Conservation (phyloP, 1,140 invertebrate genomes). For the Calliphora vicina region DNA sequence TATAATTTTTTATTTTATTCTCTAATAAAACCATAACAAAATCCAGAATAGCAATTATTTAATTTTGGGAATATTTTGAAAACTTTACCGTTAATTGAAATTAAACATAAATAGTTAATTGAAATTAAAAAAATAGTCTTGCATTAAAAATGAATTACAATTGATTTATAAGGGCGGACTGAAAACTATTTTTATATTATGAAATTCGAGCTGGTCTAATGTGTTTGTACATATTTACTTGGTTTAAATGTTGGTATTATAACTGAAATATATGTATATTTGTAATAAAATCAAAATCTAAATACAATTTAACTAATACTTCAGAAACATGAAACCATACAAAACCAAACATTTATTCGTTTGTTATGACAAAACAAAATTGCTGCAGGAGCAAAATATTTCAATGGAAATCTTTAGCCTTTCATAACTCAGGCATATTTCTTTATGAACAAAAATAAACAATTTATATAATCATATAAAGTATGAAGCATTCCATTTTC, state of each 20-base stretch:
- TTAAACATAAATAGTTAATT: no score
- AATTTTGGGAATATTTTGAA: no score
- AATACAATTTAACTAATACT: background rate
- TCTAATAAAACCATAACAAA: no score
- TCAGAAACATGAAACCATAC: background rate
- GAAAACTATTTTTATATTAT: no score
- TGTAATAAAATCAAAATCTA: constrained; percentile 11
- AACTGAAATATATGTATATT: background rate
- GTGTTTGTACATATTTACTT: no score
- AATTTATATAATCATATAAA: background rate
- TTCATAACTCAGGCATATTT: background rate
- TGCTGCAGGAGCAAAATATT: background rate
- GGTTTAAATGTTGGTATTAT: background rate
- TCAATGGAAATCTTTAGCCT: background rate
- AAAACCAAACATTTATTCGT: background rate
- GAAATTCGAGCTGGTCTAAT: no score
- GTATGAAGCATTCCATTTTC: background rate
- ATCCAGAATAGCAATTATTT: no score
- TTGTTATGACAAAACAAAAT: background rate
- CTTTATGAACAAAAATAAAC: background rate
- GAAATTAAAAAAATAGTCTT: no score
- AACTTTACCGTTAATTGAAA: no score
- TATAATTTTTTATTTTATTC: no score
- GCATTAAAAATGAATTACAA: no score
- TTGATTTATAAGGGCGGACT: no score